Evolutionary conservation across 1,140 invertebrate species (phyloP), one percentile per base, ranked within the genome.

Genomic region (Linepithema humile): DNA sequence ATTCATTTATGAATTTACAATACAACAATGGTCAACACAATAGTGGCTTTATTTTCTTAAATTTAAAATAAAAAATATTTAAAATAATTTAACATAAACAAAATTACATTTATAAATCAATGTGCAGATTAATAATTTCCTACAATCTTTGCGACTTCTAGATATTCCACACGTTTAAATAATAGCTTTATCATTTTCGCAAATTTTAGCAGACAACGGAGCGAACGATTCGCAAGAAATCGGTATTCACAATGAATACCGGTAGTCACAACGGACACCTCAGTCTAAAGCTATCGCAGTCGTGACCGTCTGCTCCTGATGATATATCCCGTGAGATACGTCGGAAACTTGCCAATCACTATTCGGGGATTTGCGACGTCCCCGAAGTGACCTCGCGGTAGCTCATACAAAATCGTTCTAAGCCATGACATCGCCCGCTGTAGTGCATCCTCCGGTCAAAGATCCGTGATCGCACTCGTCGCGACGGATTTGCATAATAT

Each of bases 261-360:
- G 80, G 70, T 82, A 90, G 89, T 89, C 83, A 85, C 32, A 77
- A 75, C 29, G 62, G 84, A 88, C 78, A 84, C 70, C 69, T 83
- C 12, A n/a, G 74, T 48, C 55, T 67, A 74, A 84, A 82, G 77
- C 48, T 69, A 77, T 88, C 86, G 85, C 85, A 89, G 73, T 91
- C 88, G 89, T 84, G 87, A 62, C 57, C 83, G 73, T 35, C 43
- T 50, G 72, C 72, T 83, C 85, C 84, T 90, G 86, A 92, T 89
- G 87, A 90, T 83, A 84, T 72, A 88, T 80, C 91, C 85, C 91
- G 69, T 50, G 84, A 86, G 88, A 90, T 85, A n/a, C 69, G 75
- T 73, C 84, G 77, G 62, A 57, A 74, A 88, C 84, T 85, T 86
- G 90, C 85, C 88, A 85, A 90, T 87, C 80, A 77, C 72, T 85